Evolutionary conservation across 2,797 vertebrate species (phyloP).

Genomic region (Diplodus puntazzo): DNA sequence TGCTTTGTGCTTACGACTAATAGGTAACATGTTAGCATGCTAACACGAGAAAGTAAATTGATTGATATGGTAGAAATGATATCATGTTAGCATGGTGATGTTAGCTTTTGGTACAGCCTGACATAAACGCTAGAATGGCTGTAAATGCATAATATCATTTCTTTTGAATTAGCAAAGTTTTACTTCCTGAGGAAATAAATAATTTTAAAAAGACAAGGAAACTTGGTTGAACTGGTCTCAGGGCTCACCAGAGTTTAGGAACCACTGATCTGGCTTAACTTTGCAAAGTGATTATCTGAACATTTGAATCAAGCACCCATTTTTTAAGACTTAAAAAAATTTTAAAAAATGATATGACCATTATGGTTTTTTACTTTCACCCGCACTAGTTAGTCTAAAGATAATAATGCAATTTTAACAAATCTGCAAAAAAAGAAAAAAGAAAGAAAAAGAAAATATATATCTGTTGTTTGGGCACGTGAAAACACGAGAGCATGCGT

Average conservation of each 20-base stretch:
- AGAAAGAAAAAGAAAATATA: neutral
- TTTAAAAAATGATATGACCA: conserved; percentile 6
- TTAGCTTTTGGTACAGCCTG: neutral
- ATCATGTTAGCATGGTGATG: neutral
- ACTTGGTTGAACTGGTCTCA: neutral
- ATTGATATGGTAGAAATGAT: neutral
- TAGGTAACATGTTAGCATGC: neutral
- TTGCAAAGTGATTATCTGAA: conserved; percentile 31
- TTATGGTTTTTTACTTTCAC: conserved; percentile 38
- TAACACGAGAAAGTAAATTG: neutral
- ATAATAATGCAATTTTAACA: conserved; percentile 75
- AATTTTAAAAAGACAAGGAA: neutral
- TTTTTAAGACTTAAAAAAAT: conserved; percentile 23
- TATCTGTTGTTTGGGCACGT: conserved; percentile 71
- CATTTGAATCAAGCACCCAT: conserved; percentile 29
- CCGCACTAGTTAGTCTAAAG: conserved; percentile 55
- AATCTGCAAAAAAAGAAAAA: conserved; percentile 71
- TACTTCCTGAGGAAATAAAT: neutral
- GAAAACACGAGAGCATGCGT: conserved; percentile 83
- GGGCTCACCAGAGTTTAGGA: conserved; percentile 25
- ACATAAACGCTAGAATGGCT: neutral
- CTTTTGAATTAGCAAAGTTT: neutral
- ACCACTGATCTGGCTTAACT: conserved; percentile 41
- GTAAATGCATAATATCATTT: neutral
- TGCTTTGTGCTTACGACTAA: neutral